phyloP scores from a whole-genome alignment of 2,797 vertebrate genomes.

The Emys orbicularis region DNA sequence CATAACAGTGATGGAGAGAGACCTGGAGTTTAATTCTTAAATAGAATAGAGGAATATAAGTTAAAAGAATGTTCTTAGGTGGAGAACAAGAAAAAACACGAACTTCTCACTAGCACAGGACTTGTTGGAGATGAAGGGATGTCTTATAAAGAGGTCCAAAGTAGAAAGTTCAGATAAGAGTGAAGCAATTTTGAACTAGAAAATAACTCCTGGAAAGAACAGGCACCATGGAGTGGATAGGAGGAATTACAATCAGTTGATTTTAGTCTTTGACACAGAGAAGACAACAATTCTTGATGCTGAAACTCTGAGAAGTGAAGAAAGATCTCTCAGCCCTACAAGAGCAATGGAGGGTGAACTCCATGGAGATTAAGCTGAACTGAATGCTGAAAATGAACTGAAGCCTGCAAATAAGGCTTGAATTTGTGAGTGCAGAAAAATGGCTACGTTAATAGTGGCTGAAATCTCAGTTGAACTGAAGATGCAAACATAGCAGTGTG shows the following conservation, averaged over 20 bases:
- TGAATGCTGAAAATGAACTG: neutral
- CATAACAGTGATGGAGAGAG: rapidly evolving
- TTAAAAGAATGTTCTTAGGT: neutral
- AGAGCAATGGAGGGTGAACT: slow-evolving; percentile 9
- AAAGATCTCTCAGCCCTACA: neutral
- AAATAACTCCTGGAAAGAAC: neutral
- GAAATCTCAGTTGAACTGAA: slow-evolving; percentile 25
- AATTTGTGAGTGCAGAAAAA: neutral
- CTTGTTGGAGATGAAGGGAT: too few relatives aligned
- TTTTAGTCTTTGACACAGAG: neutral
- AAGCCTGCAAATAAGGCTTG: neutral
- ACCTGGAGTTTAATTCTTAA: neutral
- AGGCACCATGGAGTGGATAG: neutral
- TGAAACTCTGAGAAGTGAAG: neutral
- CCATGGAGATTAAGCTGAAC: neutral
- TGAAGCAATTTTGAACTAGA: neutral
- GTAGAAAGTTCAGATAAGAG: neutral
- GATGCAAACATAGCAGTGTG: neutral
- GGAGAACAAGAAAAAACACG: neutral
- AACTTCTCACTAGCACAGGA: neutral
- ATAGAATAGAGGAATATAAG: neutral
- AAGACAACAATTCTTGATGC: neutral
- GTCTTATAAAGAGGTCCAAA: neutral
- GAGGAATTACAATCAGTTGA: neutral
- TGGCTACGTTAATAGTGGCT: neutral